These are phyloP conservation scores for Ophion ventricosus DNA, from an alignment of 2,888 invertebrate species.

Conservation along the genomic window DNA sequence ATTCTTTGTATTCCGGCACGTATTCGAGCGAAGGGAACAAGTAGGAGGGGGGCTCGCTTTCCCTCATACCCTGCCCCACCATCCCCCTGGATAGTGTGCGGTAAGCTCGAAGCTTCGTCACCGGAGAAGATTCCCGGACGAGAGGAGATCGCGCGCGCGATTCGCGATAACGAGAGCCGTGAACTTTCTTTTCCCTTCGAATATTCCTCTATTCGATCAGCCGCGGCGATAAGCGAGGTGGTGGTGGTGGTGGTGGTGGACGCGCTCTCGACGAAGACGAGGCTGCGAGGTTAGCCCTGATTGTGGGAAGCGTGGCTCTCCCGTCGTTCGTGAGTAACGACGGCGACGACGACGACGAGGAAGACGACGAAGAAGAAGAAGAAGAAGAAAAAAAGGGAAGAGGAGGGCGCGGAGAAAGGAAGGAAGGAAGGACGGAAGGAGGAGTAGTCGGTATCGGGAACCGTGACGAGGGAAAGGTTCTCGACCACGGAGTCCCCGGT, in stretches of 20 bases:
- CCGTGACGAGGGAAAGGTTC: slow-evolving; percentile 66
- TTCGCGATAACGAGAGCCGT: background rate
- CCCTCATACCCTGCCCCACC: background rate
- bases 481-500: slow-evolving; percentile 60
- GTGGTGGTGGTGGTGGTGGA: background rate
- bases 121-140: background rate
- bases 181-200: background rate
- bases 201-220: background rate
- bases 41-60: slow-evolving; percentile 3
- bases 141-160: background rate
- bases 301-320: slow-evolving; percentile 34
- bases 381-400: slow-evolving; percentile 39
- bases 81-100: background rate
- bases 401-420: slow-evolving; percentile 35
- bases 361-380: slow-evolving; percentile 41
- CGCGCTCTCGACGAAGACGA: background rate
- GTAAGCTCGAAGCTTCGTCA: background rate
- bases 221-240: background rate
- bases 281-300: slow-evolving; percentile 3
- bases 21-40: slow-evolving; percentile 3
- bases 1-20: slow-evolving; percentile 55
- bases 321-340: slow-evolving; percentile 33
- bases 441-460: slow-evolving; percentile 59
- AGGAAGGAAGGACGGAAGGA: background rate
- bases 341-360: slow-evolving; percentile 25